These are phyloP conservation scores for Neoascia interrupta DNA, from an alignment of 2,888 invertebrate species.

Conservation along the genomic window DNA sequence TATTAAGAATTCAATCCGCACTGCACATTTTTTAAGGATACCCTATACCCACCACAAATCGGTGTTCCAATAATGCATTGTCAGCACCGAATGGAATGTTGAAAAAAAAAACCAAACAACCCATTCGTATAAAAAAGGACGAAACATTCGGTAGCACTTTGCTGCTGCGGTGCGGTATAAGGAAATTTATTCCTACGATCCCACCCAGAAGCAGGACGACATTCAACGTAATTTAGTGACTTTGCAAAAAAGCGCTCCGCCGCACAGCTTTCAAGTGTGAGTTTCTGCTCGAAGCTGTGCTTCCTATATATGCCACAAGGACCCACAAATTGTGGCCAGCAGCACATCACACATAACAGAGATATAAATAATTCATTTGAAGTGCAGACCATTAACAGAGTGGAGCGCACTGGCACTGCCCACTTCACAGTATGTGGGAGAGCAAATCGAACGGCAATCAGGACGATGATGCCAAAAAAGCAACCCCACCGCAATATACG, in stretches of 20 bases:
- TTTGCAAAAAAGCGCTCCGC: constrained; percentile 58
- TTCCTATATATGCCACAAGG: constrained; percentile 30
- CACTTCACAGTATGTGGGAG: constrained; percentile 71
- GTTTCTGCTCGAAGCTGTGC: constrained; percentile 4
- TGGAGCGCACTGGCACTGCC: constrained; percentile 70
- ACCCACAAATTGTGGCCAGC: constrained; percentile 57
- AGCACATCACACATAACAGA: constrained; percentile 46
- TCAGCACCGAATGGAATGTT: constrained; percentile 43
- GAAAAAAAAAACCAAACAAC: not conserved
- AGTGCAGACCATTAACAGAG: constrained; percentile 67
- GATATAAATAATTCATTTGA: constrained; percentile 69
- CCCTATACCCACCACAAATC: constrained; percentile 17
- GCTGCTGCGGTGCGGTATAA: constrained; percentile 31
- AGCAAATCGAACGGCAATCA: constrained; percentile 71
- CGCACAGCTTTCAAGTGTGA: constrained; percentile 10
- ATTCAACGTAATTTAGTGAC: constrained; percentile 71
- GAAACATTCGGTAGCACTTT: constrained; percentile 55
- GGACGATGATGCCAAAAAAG: constrained; percentile 62
- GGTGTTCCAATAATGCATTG: constrained; percentile 41
- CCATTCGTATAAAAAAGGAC: constrained; percentile 57
- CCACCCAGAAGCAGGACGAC: constrained; percentile 72
- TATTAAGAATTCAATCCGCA: constrained; percentile 64
- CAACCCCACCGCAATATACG: constrained; percentile 40
- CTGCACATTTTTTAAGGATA: constrained; percentile 60
- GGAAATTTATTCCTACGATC: constrained; percentile 70